Evolutionary conservation across 92 coral and sea anemone genomes (phyloP), one percentile per base, ranked within the genome.

Genomic region (Anthopleura xanthogrammica): DNA sequence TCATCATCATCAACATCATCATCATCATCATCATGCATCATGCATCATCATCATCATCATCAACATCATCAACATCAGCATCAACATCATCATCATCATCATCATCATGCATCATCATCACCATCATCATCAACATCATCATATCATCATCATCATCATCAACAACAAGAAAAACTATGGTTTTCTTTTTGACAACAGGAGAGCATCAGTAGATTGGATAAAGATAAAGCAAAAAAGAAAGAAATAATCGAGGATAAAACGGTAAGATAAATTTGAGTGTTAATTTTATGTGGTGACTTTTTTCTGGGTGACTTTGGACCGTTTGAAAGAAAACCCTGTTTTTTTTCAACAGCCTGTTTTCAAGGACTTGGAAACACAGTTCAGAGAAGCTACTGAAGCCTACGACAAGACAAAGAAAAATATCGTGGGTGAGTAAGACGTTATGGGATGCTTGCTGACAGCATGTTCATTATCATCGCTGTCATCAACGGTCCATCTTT

Each of bases 301-400:
- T 5, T 54, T 14, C 16, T 54, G 16, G 16, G 58, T 54, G 58
- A 14, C 16, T 54, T 11, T 54, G 17, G 14, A 11, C 58, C 7
- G 11, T 11, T 54, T 54, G 58, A 54, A 9, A 54, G 9, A 46
- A 5, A 46, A 2, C 36, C 54, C 7, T 68, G 17, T 22, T 68
- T 46, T 55, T 58, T 55, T 80, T 62, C 71, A 40, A 29, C 90
- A 95, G 98, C 98, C 98, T 72, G 76, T 92, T 66, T 90, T 86
- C 82, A 91, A 93, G 77, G 94, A 91, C 48, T 80, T 93, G 60
- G 98, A 95, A 75, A 82, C 46, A 43, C 94, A 91, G 89, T 95
- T 95, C 82, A 92, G 92, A 54, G 95, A 87, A 77, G 78, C 84
- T n/a, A 89, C 94, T 3, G 92, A 93, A 56, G 93, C 92, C 19